phyloP scores from a whole-genome alignment of 1,140 invertebrate genomes.

The Asbolus verrucosus region DNA sequence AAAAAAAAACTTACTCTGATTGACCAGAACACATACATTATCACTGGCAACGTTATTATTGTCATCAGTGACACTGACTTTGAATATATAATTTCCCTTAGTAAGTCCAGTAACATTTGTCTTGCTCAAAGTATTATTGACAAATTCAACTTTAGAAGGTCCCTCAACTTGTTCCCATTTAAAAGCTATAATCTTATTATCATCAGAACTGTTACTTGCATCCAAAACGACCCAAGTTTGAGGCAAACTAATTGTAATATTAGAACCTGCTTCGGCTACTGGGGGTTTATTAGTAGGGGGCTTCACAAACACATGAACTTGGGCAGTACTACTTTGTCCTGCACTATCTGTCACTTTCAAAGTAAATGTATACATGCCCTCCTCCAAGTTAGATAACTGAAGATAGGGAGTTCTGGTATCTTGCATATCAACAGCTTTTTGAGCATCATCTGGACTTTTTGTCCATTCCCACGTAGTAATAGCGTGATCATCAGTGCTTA shows the following conservation, averaged over 20 bases:
- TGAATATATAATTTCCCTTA: conserved; percentile 86
- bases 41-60: conserved; percentile 82
- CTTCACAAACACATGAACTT: conserved; percentile 93
- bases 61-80: conserved; percentile 87
- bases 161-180: conserved; percentile 84
- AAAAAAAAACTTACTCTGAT: conserved; percentile 80
- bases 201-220: conserved; percentile 86
- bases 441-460: conserved; percentile 85
- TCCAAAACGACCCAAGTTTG: conserved; percentile 82
- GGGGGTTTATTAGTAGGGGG: conserved; percentile 88
- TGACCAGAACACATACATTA: conserved; percentile 82
- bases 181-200: conserved; percentile 82
- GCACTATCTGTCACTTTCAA: conserved; percentile 92
- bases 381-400: conserved; percentile 87
- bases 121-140: conserved; percentile 65
- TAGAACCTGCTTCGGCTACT: conserved; percentile 73
- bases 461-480: conserved; percentile 96
- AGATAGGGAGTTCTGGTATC: conserved; percentile 88
- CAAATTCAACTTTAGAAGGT: conserved; percentile 70
- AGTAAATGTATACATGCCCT: conserved; percentile 94
- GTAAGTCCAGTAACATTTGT: conserved; percentile 85
- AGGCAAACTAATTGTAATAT: conserved; percentile 81
- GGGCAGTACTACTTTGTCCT: conserved; percentile 86
- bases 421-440: conserved; percentile 94
- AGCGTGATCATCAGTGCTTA: conserved; percentile 92